Conservation (phyloP, 2,888 invertebrate genomes). For the Stenolophus ochropezus region DNA sequence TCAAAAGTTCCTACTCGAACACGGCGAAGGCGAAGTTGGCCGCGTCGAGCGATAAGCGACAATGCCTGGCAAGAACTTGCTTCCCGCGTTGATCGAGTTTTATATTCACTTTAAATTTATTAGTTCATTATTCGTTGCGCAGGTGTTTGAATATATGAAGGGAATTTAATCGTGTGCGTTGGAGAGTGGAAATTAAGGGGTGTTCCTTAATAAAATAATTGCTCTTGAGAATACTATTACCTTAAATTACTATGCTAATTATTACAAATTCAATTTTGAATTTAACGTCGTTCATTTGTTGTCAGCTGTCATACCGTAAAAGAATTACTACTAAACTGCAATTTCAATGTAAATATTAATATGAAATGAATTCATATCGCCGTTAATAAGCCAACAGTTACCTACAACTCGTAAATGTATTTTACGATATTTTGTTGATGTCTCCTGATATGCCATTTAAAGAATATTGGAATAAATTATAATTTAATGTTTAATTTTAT, state of each 20-base stretch:
- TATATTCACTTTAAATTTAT: conserved; percentile 52
- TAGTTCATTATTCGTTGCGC: conserved; percentile 47
- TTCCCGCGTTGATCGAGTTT: conserved; percentile 20
- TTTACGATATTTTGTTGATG: not conserved
- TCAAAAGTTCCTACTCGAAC: conserved; percentile 54
- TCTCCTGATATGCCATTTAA: not conserved
- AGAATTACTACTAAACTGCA: not conserved
- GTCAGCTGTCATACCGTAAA: conserved; percentile 16
- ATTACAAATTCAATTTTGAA: conserved; percentile 37
- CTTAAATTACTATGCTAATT: conserved; percentile 31
- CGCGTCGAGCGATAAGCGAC: conserved; percentile 30
- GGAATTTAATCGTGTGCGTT: conserved; percentile 38
- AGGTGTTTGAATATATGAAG: conserved; percentile 45
- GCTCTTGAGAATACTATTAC: conserved; percentile 37
- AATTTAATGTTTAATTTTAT: too few relatives aligned
- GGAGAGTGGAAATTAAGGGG: conserved; percentile 30
- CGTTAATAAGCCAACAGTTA: not conserved
- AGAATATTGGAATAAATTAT: too few relatives aligned
- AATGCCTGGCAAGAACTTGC: not conserved
- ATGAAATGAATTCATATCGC: not conserved
- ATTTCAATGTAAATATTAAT: not conserved
- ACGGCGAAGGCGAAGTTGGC: not conserved
- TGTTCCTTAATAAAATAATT: conserved; percentile 50
- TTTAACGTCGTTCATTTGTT: conserved; percentile 6
- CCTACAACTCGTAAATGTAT: not conserved